phyloP scores from a whole-genome alignment of 2,113 vertebrate species.

The Petaurus breviceps region DNA sequence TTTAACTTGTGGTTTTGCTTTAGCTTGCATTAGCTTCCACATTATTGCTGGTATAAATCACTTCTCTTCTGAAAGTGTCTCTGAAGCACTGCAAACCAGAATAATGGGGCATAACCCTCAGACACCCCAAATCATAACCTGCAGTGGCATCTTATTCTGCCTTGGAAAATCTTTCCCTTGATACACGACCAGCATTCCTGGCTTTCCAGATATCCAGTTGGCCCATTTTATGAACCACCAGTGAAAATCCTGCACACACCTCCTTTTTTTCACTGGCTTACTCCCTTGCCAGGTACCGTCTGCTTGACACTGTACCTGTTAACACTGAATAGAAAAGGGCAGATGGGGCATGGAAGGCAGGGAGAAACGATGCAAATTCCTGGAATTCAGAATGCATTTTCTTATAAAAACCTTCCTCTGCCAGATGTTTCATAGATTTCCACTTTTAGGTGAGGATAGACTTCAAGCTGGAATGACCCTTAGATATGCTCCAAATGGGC shows the following conservation, averaged over 20 bases:
- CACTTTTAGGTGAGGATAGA: neutral
- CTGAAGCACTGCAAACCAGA: slow-evolving; percentile 2
- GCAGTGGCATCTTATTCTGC: neutral
- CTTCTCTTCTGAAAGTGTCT: slow-evolving; percentile 40
- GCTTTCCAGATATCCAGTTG: neutral
- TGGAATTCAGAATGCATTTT: neutral
- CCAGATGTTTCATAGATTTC: neutral
- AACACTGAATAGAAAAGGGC: neutral
- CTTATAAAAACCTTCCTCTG: neutral
- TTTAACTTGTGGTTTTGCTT: slow-evolving; percentile 50
- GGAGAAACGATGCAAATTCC: neutral
- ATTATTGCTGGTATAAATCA: slow-evolving; percentile 33
- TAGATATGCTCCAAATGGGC: neutral
- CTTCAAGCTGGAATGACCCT: neutral
- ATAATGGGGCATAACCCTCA: neutral
- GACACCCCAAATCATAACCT: neutral
- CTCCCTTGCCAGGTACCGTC: neutral
- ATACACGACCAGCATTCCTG: neutral
- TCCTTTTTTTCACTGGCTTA: neutral
- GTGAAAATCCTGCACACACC: neutral
- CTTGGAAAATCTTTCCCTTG: neutral
- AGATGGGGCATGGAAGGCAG: neutral
- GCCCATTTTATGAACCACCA: neutral
- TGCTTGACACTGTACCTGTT: neutral
- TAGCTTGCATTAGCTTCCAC: slow-evolving; percentile 50